Percentiles rank a stretch among this genome's conserved stretches.
Evolutionary conservation across 2,113 vertebrate species (phyloP).

Genomic region (Accipiter virgatus): DNA sequence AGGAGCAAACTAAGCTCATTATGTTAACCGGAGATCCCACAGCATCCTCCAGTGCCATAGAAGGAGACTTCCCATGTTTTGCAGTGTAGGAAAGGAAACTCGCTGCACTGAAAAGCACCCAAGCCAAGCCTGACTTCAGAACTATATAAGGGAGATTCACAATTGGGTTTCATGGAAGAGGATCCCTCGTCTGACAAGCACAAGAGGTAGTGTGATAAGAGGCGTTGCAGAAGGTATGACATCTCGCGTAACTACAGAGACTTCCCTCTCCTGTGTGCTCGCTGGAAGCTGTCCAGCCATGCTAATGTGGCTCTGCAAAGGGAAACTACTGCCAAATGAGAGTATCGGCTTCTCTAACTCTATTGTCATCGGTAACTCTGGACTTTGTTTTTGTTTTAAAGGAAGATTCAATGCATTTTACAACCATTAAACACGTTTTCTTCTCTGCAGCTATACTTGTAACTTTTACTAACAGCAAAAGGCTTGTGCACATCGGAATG

Average conservation of each 20-base stretch:
- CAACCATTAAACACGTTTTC: constrained; percentile 43
- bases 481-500: neutral
- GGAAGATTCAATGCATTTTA: constrained; percentile 40
- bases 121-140: neutral
- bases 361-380: neutral
- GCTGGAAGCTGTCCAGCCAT: constrained; percentile 21
- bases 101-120: neutral
- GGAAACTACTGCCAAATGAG: constrained; percentile 23
- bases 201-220: neutral
- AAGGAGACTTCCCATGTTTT: constrained; percentile 51
- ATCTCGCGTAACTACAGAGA: neutral
- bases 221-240: neutral
- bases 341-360: constrained; percentile 26
- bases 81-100: neutral
- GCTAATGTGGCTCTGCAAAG: neutral
- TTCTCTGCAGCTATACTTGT: constrained; percentile 6
- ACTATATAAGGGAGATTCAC: neutral
- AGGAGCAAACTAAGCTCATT: constrained; percentile 59
- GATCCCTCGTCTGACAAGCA: neutral
- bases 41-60: constrained; percentile 46
- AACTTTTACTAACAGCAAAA: constrained; percentile 11
- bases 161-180: neutral
- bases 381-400: constrained; percentile 45
- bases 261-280: neutral
- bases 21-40: constrained; percentile 60